Evolutionary conservation across 2,113 vertebrate species (phyloP).

Genomic region (Zapus hudsonius): DNA sequence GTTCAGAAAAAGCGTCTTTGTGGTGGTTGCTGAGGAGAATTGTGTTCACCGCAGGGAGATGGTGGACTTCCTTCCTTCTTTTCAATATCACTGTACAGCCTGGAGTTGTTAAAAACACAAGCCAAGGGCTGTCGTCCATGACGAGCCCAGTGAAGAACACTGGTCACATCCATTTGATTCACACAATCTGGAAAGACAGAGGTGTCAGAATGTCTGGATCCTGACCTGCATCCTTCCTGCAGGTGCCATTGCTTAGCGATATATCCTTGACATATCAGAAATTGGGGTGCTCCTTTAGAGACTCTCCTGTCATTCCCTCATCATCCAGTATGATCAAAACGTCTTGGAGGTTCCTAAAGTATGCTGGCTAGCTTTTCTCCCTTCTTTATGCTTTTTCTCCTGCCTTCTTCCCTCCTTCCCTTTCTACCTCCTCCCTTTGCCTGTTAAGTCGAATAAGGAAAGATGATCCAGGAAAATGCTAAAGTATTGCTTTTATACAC

Average conservation of each 20-base stretch:
- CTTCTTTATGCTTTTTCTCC: accelerated
- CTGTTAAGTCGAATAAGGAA: constrained; percentile 24
- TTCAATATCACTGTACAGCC: not conserved
- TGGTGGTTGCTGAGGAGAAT: not conserved
- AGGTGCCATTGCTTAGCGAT: not conserved
- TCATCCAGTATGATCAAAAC: not conserved
- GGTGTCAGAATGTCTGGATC: not conserved
- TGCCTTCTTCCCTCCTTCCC: no score
- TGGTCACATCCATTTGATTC: not conserved
- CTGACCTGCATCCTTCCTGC: not conserved
- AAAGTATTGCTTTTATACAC: not conserved
- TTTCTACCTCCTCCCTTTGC: not conserved
- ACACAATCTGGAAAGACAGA: not conserved
- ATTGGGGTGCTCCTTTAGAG: not conserved
- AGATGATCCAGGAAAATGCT: not conserved
- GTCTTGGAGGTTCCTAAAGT: not conserved
- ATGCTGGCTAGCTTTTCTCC: not conserved
- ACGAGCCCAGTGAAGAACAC: accelerated
- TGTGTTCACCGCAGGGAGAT: not conserved
- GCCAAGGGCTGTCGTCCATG: not conserved
- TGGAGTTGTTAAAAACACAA: not conserved
- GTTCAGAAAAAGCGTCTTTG: not conserved
- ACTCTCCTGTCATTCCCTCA: no score
- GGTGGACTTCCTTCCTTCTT: not conserved
- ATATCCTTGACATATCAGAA: not conserved